phyloP scores from a whole-genome alignment of 2,888 invertebrate species.

The Danaus chrysippus region DNA sequence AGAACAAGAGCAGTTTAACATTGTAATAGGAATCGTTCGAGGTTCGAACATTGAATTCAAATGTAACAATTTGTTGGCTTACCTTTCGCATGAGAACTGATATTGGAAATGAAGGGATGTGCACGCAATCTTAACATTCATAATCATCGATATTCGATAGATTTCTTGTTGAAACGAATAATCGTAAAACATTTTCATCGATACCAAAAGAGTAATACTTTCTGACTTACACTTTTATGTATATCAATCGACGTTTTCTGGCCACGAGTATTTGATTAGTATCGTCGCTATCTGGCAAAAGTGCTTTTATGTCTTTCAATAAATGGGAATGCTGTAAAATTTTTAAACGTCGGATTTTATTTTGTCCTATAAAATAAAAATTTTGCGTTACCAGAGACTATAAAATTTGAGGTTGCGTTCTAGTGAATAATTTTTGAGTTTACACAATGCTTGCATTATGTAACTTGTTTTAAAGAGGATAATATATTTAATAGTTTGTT shows the following conservation, averaged over 20 bases:
- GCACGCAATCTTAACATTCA: constrained; percentile 21
- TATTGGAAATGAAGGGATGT: constrained; percentile 19
- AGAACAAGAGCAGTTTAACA: constrained; percentile 1
- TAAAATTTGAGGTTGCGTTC: no score
- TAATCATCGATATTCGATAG: constrained; percentile 16
- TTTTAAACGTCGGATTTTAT: constrained; percentile 3
- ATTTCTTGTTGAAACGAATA: background rate
- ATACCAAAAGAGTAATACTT: background rate
- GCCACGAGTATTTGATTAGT: background rate
- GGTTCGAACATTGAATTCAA: background rate
- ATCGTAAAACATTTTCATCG: background rate
- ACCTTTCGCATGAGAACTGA: background rate
- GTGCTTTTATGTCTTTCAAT: constrained; percentile 7
- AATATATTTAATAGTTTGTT: no score
- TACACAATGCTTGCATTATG: no score
- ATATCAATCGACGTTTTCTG: constrained; percentile 2
- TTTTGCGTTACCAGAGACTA: no score
- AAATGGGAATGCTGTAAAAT: constrained; percentile 3
- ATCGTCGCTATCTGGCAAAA: constrained; percentile 4
- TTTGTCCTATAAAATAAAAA: background rate
- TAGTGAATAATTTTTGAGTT: no score
- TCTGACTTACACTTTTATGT: background rate
- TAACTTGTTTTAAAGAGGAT: no score
- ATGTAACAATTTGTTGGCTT: background rate
- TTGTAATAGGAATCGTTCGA: background rate